Percentiles rank a stretch among this genome's conserved stretches.
Evolutionary conservation across 2,888 invertebrate species (phyloP).

Genomic region (Parelbella ahira): DNA sequence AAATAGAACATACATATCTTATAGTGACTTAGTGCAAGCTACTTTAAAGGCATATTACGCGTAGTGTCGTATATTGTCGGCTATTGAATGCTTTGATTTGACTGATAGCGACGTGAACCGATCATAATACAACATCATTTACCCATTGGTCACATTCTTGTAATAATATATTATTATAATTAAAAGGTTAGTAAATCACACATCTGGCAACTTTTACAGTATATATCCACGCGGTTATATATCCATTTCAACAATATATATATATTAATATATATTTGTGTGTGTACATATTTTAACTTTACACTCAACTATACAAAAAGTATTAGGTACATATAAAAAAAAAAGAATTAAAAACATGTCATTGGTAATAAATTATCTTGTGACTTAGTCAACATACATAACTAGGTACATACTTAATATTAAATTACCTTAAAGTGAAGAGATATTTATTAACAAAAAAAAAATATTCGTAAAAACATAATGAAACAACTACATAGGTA

Average conservation of each 20-base stretch:
- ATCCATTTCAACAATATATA: conserved; percentile 56
- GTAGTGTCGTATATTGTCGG: no score
- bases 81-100: no score
- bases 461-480: conserved; percentile 37
- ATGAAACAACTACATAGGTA: conserved; percentile 30
- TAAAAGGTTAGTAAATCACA: conserved; percentile 69
- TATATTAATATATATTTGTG: conserved; percentile 42
- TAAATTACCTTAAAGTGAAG: conserved; percentile 33
- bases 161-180: no score
- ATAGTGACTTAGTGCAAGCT: conserved; percentile 13
- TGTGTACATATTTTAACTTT: no score
- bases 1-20: no score
- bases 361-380: conserved; percentile 80
- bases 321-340: conserved; percentile 32
- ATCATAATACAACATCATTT: neutral
- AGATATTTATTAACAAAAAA: conserved; percentile 32
- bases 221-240: conserved; percentile 46
- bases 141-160: no score
- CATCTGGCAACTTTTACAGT: conserved; percentile 59
- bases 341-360: conserved; percentile 75
- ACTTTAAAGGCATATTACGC: no score
- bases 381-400: conserved; percentile 77
- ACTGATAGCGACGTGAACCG: no score
- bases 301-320: conserved; percentile 64
- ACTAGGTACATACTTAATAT: conserved; percentile 43